Percentiles rank a stretch among this genome's conserved stretches.
These are phyloP conservation scores for Sogatella furcifera DNA, from an alignment of 1,140 invertebrate species.

Conservation along the genomic window DNA sequence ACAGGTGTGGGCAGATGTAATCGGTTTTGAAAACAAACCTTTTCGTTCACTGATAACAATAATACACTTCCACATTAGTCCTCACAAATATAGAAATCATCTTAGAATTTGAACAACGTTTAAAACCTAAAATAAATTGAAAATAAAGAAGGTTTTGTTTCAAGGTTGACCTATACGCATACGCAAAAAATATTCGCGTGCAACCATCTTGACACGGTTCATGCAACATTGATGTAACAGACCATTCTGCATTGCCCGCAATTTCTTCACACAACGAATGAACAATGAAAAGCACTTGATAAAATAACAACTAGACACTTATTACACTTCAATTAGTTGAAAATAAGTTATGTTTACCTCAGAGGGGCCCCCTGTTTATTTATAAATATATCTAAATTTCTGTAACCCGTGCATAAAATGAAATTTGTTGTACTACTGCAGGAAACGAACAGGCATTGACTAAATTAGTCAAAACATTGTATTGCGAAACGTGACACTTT, in stretches of 20 bases:
- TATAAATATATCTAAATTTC: slow-evolving; percentile 28
- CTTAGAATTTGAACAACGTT: neutral
- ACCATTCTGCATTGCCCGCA: slow-evolving; percentile 17
- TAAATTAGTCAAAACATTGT: neutral
- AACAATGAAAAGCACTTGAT: neutral
- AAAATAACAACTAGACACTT: slow-evolving; percentile 1
- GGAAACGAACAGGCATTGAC: slow-evolving; percentile 24
- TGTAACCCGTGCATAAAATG: slow-evolving; percentile 29
- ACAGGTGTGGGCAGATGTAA: slow-evolving; percentile 13
- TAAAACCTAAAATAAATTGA: neutral
- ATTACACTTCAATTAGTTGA: neutral
- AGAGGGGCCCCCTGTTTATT: slow-evolving; percentile 18
- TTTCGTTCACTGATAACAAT: no score
- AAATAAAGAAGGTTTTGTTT: slow-evolving; percentile 7
- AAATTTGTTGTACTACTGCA: slow-evolving; percentile 29
- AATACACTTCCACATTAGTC: no score
- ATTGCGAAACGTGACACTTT: neutral
- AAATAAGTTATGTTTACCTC: slow-evolving; percentile 18
- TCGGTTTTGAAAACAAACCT: neutral
- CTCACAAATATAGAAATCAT: no score
- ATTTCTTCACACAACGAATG: slow-evolving; percentile 7
- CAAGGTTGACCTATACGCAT: slow-evolving; percentile 25
- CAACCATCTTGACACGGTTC: slow-evolving; percentile 31
- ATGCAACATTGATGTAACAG: slow-evolving; percentile 26
- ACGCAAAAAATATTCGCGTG: slow-evolving; percentile 29